Evolutionary conservation across 2,888 invertebrate genomes (phyloP).

Genomic region (Heliconius sara): DNA sequence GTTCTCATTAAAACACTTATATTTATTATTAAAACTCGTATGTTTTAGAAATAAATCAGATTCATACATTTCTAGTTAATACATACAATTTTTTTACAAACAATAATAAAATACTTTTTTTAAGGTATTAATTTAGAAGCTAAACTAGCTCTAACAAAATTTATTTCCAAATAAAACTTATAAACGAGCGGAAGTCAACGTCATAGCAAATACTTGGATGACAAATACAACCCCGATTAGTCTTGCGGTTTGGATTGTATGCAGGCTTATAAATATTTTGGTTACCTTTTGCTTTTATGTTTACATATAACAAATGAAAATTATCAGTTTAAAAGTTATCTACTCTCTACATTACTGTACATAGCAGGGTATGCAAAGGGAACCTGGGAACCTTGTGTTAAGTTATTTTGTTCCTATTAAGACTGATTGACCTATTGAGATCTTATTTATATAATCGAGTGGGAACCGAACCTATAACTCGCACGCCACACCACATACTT

Average conservation of each 20-base stretch:
- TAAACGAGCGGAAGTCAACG: neutral
- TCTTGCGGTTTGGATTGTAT: constrained; percentile 11
- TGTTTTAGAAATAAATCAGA: too few species aligned
- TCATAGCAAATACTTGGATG: neutral
- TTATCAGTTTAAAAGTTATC: neutral
- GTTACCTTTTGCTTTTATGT: neutral
- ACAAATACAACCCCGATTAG: constrained; percentile 8
- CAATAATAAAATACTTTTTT: neutral
- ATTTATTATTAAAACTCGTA: too few species aligned
- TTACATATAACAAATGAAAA: neutral
- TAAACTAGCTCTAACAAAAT: neutral
- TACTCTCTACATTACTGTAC: neutral
- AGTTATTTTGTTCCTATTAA: too few species aligned
- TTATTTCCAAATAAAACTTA: neutral
- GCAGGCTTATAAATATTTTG: neutral
- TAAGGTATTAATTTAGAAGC: neutral
- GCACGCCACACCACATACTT: neutral
- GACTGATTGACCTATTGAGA: too few species aligned
- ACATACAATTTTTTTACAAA: neutral
- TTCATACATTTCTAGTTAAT: neutral
- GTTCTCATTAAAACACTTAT: too few species aligned
- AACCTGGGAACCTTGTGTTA: too few species aligned
- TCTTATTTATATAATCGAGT: too few species aligned
- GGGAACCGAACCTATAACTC: too few species aligned
- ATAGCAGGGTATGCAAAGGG: too few species aligned